These are phyloP conservation scores for Drosophila triauraria DNA, from an alignment of 1,140 invertebrate species.

Conservation along the genomic window DNA sequence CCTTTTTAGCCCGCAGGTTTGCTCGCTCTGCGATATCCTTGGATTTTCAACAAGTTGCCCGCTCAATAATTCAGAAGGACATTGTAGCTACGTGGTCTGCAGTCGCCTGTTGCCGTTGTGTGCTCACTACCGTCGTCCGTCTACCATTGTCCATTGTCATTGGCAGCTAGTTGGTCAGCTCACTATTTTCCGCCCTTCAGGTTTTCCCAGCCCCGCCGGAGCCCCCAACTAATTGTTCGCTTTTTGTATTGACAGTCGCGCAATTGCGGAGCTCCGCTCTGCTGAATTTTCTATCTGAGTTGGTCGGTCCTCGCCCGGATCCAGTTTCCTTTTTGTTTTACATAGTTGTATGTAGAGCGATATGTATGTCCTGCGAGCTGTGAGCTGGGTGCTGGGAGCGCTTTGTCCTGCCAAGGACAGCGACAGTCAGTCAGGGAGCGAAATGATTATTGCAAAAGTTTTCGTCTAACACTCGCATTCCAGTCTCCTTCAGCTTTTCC, in stretches of 20 bases:
- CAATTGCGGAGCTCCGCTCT: constrained; percentile 74
- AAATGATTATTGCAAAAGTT: constrained; percentile 81
- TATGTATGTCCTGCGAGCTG: constrained; percentile 31
- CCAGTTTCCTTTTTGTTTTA: constrained; percentile 47
- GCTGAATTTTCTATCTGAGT: constrained; percentile 68
- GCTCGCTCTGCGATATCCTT: constrained; percentile 58
- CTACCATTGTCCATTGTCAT: constrained; percentile 58
- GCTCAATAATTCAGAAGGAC: constrained; percentile 80
- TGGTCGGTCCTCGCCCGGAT: constrained; percentile 36
- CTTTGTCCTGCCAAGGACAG: constrained; percentile 67
- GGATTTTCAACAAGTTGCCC: constrained; percentile 73
- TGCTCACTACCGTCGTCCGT: constrained; percentile 32
- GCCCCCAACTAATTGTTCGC: constrained; percentile 68
- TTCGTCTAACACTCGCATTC: constrained; percentile 63
- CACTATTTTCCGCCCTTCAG: not conserved
- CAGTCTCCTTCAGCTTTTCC: constrained; percentile 19
- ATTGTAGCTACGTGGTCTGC: constrained; percentile 31
- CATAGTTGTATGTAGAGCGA: constrained; percentile 35
- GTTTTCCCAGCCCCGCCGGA: not conserved
- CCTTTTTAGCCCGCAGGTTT: constrained; percentile 10
- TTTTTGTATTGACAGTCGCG: constrained; percentile 77
- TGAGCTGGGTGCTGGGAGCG: constrained; percentile 7
- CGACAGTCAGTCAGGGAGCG: constrained; percentile 42
- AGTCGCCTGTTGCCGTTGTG: constrained; percentile 58
- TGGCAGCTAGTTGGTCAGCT: constrained; percentile 52